phyloP scores from a whole-genome alignment of 2,113 vertebrate species.

The Dipodomys stephensi region DNA sequence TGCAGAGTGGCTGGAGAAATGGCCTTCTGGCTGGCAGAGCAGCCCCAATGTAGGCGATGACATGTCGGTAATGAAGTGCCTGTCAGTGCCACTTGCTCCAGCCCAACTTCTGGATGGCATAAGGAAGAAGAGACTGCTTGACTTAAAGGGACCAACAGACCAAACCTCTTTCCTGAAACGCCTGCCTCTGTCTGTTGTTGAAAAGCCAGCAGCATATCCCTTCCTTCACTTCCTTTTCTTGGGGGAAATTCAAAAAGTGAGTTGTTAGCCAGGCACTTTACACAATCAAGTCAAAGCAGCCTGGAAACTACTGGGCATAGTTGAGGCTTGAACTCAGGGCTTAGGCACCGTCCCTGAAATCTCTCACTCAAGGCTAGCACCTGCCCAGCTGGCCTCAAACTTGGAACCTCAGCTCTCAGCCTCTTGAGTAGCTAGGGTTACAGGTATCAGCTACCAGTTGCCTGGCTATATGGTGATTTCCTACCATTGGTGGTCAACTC shows the following conservation, averaged over 20 bases:
- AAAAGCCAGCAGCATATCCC: background rate
- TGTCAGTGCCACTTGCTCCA: conserved; percentile 54
- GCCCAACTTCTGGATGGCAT: conserved; percentile 54
- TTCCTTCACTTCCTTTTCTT: background rate
- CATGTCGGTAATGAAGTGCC: conserved; percentile 67
- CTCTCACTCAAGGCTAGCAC: too few relatives aligned
- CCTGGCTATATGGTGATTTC: too few relatives aligned
- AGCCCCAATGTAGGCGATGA: conserved; percentile 62
- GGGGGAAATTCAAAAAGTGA: background rate
- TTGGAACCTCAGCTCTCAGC: background rate
- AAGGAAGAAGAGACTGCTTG: conserved; percentile 18
- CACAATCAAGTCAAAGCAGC: background rate
- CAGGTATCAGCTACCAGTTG: background rate
- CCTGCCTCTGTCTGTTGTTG: background rate
- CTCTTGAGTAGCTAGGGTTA: background rate
- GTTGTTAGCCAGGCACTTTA: background rate
- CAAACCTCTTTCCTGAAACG: background rate
- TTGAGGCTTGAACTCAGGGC: too few relatives aligned
- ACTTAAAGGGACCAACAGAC: conserved; percentile 1
- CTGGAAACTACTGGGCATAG: background rate
- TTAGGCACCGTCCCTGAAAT: too few relatives aligned
- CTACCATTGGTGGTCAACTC: too few relatives aligned
- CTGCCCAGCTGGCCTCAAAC: background rate
- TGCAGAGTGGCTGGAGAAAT: conserved; percentile 70
- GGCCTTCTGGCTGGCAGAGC: conserved; percentile 46